Conservation (phyloP, 2,113 vertebrate genomes). For the Lota lota region DNA sequence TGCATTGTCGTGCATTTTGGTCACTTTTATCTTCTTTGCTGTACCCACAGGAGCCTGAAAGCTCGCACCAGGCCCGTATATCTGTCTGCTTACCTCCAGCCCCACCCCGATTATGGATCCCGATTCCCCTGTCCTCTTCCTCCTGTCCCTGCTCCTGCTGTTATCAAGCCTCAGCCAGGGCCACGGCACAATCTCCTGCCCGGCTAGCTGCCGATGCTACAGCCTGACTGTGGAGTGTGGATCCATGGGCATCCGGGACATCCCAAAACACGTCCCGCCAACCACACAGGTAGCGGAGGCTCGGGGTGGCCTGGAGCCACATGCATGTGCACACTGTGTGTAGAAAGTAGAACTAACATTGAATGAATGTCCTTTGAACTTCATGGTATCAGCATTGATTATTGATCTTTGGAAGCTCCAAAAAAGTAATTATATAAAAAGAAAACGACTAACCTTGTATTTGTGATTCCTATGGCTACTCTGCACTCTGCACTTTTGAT, state of each 20-base stretch:
- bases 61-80: not conserved
- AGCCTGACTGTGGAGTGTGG: conserved; percentile 90
- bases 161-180: conserved; percentile 43
- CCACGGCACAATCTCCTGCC: conserved; percentile 61
- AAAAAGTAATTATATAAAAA: too few relatives aligned
- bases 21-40: not conserved
- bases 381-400: too few relatives aligned
- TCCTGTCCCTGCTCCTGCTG: conserved; percentile 41
- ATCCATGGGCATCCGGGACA: conserved; percentile 72
- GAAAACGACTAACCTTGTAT: too few relatives aligned
- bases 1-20: not conserved
- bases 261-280: conserved; percentile 75
- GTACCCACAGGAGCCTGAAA: not conserved
- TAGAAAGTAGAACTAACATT: too few relatives aligned
- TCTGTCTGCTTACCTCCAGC: not conserved
- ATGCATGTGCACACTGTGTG: not conserved
- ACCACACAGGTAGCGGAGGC: conserved; percentile 73
- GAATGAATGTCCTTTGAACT: too few relatives aligned
- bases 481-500: too few relatives aligned
- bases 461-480: not conserved
- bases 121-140: not conserved
- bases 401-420: too few relatives aligned
- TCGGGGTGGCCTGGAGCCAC: too few relatives aligned
- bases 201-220: conserved; percentile 81
- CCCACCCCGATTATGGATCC: not conserved